Percentiles rank a stretch among this genome's conserved stretches.
These are phyloP conservation scores for Rhadina sibilatrix DNA, from an alignment of 2,113 vertebrate species.

Conservation along the genomic window DNA sequence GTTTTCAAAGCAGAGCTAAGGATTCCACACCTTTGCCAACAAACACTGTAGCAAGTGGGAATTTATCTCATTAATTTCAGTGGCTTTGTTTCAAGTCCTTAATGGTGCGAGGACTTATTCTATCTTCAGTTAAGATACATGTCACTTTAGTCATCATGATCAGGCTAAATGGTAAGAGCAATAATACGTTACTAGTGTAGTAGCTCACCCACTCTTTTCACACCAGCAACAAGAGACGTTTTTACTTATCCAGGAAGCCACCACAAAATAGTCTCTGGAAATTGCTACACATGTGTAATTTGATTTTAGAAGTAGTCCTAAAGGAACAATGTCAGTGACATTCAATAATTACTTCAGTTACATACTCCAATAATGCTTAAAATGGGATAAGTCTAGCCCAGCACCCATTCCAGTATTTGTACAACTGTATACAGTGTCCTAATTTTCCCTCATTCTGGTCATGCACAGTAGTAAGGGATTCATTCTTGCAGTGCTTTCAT, in stretches of 20 bases:
- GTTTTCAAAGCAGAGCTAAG: slow-evolving; percentile 21
- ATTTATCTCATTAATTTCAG: slow-evolving; percentile 4
- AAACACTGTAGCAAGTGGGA: not conserved
- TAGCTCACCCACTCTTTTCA: not conserved
- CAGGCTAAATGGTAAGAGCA: slow-evolving; percentile 26
- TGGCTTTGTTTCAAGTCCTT: slow-evolving; percentile 28
- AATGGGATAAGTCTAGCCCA: not conserved
- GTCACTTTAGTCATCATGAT: slow-evolving; percentile 2
- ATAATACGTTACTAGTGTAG: not conserved
- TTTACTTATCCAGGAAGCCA: not conserved
- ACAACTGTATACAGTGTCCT: not conserved
- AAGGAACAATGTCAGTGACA: not conserved
- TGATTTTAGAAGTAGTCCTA: not conserved
- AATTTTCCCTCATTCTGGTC: not conserved
- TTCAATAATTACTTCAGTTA: not conserved
- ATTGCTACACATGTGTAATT: not conserved
- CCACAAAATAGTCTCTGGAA: not conserved
- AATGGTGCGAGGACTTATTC: not conserved
- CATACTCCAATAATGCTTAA: not conserved
- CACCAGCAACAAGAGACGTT: not conserved
- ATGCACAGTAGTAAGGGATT: not conserved
- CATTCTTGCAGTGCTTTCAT: not conserved
- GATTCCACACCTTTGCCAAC: not conserved
- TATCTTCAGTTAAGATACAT: not conserved
- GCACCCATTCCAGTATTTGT: not conserved